A percentile compares a stretch with the other conserved stretches of the same genome.
phyloP scores from a whole-genome alignment of 2,888 invertebrate genomes.

The Drosophila meridionalis region DNA sequence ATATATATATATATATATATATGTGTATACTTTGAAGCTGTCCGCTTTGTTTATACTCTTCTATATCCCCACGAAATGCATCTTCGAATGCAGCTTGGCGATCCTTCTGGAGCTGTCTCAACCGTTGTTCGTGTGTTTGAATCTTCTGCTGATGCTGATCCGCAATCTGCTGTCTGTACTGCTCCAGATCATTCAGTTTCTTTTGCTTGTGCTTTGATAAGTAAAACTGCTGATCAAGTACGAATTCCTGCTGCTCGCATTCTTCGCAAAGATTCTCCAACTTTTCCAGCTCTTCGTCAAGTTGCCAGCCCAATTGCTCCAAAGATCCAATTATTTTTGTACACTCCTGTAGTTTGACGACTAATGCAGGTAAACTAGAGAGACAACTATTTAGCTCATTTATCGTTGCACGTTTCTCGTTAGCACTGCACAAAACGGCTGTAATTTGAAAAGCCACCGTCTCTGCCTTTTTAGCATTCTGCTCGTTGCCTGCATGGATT shows the following conservation, averaged over 20 bases:
- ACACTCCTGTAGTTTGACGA: conserved; percentile 84
- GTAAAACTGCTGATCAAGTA: conserved; percentile 88
- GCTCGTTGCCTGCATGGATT: conserved; percentile 87
- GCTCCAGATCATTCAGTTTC: conserved; percentile 87
- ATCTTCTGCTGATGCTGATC: conserved; percentile 87
- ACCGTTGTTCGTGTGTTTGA: conserved; percentile 86
- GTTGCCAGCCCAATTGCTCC: conserved; percentile 86
- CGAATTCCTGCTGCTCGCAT: conserved; percentile 88
- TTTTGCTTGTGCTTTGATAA: conserved; percentile 88
- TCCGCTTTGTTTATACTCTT: conserved; percentile 88
- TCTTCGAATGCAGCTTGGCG: conserved; percentile 89
- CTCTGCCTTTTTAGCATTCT: conserved; percentile 87
- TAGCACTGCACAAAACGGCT: conserved; percentile 81
- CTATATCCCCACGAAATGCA: conserved; percentile 89
- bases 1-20: no score
- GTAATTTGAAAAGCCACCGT: conserved; percentile 85
- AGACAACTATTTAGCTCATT: conserved; percentile 80
- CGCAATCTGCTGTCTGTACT: conserved; percentile 86
- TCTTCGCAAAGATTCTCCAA: conserved; percentile 88
- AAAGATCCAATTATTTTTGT: conserved; percentile 85
- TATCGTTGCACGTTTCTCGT: conserved; percentile 68
- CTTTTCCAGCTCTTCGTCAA: conserved; percentile 87
- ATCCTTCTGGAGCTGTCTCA: conserved; percentile 87
- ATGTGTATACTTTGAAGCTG: conserved; percentile 86
- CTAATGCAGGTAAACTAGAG: conserved; percentile 81